A percentile compares a stretch with the other conserved stretches of the same genome.
Evolutionary conservation across 2,113 vertebrate genomes (phyloP).

Genomic region (Corvus moneduloides): DNA sequence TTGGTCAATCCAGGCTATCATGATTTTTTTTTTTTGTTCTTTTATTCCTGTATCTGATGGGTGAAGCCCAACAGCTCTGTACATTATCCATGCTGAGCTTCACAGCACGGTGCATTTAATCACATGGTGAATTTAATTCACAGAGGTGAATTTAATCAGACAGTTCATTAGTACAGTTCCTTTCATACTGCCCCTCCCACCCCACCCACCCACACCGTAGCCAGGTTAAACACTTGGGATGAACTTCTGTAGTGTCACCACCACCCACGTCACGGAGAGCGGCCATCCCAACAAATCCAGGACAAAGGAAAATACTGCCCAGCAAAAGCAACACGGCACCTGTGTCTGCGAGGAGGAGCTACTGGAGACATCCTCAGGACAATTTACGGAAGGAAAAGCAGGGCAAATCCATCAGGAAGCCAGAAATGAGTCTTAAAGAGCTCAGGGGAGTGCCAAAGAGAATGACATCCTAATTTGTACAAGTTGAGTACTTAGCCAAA

Average conservation of each 20-base stretch:
- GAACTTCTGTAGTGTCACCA: not conserved
- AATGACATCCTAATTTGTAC: not conserved
- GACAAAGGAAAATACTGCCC: slow-evolving; percentile 14
- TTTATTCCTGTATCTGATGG: not conserved
- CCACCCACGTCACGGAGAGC: fast-evolving
- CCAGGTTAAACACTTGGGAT: not conserved
- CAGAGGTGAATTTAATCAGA: not conserved
- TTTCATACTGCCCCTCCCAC: not conserved
- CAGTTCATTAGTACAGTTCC: not conserved
- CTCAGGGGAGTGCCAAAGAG: not conserved
- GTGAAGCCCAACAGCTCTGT: not conserved
- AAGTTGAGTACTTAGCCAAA: not conserved
- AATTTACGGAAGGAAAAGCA: not conserved
- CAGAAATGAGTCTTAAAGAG: slow-evolving; percentile 15
- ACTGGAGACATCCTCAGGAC: not conserved
- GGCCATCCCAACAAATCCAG: not conserved
- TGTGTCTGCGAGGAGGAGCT: not conserved
- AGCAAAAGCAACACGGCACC: slow-evolving; percentile 27
- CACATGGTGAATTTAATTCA: not conserved
- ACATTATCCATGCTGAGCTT: not conserved
- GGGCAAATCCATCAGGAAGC: slow-evolving; percentile 24
- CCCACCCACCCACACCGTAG: not conserved
- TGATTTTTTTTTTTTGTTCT: not conserved
- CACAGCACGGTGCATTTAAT: not conserved
- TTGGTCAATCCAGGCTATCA: not conserved